Conservation (phyloP, 2,113 vertebrate species). For the Cardinalis cardinalis region DNA sequence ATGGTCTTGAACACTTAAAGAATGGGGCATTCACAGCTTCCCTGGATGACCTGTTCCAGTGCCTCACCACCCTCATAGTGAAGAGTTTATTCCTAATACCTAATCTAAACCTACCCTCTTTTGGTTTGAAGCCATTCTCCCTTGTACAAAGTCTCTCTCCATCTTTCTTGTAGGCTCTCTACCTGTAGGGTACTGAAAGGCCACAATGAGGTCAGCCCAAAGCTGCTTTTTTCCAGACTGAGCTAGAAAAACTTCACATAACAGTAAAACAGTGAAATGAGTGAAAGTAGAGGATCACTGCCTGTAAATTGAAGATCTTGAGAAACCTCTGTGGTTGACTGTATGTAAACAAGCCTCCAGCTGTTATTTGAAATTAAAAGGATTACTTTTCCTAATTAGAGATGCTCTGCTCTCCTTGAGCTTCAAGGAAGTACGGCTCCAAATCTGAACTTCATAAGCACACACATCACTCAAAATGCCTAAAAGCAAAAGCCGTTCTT, state of each 20-base stretch:
- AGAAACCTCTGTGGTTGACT: neutral
- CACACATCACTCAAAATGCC: neutral
- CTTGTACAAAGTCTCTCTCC: neutral
- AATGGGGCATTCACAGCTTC: neutral
- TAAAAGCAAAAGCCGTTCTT: neutral
- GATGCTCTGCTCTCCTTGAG: neutral
- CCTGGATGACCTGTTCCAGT: neutral
- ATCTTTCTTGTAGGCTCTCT: neutral
- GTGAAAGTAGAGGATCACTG: neutral
- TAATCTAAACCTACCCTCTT: neutral
- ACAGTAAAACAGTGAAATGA: neutral
- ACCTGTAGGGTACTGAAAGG: neutral
- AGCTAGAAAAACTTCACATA: neutral
- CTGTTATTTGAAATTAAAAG: neutral
- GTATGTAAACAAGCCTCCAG: neutral
- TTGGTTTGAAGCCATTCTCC: neutral
- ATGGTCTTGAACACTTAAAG: neutral
- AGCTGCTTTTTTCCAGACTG: neutral
- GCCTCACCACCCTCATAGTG: neutral
- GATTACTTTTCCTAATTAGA: neutral
- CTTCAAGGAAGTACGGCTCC: neutral
- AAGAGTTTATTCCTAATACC: neutral
- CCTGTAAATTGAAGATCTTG: neutral
- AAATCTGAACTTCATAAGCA: neutral
- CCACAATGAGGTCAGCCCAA: neutral